Percentiles rank a stretch among this genome's conserved stretches.
Conservation (phyloP, 1,140 invertebrate species). For the Aricia agestis region DNA sequence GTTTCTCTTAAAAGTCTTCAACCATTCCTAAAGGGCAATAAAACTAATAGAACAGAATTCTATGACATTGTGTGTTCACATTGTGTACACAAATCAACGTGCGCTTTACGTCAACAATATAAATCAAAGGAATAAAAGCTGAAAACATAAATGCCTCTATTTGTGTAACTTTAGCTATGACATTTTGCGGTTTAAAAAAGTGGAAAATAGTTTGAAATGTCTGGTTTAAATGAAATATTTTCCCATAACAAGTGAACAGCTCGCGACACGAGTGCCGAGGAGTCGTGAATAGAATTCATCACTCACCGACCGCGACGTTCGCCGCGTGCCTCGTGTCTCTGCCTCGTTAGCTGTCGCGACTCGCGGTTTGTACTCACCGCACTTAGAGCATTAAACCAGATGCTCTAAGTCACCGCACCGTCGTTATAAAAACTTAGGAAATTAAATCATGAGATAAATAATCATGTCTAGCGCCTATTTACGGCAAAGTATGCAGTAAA, state of each 20-base stretch:
- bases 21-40: background rate
- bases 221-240: conserved; percentile 4
- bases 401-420: no score
- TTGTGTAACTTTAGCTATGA: background rate
- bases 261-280: conserved; percentile 3
- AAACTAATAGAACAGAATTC: background rate
- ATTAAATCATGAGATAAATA: background rate
- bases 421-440: conserved; percentile 1
- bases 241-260: conserved; percentile 1
- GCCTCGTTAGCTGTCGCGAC: background rate
- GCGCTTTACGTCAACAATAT: background rate
- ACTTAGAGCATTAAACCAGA: no score
- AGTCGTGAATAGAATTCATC: conserved; percentile 8
- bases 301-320: conserved; percentile 1
- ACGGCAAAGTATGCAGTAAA: background rate
- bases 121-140: conserved; percentile 3
- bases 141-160: background rate
- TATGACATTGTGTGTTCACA: background rate
- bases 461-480: background rate
- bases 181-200: conserved; percentile 2
- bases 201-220: conserved; percentile 5
- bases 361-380: background rate
- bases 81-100: background rate
- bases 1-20: no score
- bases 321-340: background rate